A percentile compares a stretch with the other conserved stretches of the same genome.
Evolutionary conservation across 2,888 invertebrate genomes (phyloP).

Genomic region (Congeria kusceri): DNA sequence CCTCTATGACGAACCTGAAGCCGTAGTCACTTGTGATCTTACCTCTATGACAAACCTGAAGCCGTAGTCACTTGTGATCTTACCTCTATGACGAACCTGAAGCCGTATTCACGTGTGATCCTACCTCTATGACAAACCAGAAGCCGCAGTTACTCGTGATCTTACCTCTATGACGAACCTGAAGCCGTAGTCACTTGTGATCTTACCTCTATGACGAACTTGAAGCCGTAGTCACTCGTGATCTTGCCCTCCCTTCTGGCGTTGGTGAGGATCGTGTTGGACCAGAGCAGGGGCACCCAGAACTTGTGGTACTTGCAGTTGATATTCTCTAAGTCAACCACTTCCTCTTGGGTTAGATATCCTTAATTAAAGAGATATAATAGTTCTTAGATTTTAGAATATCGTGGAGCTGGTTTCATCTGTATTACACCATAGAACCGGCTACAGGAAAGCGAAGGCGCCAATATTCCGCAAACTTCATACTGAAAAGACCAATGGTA

Average conservation of each 20-base stretch:
- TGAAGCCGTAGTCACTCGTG: constrained; percentile 93
- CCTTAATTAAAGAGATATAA: constrained; percentile 84
- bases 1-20: too few species aligned
- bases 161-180: constrained; percentile 92
- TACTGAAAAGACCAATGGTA: too few species aligned
- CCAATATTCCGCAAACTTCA: too few species aligned
- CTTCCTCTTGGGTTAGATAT: constrained; percentile 88
- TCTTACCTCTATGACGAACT: constrained; percentile 91
- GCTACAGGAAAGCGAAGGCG: too few species aligned
- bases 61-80: constrained; percentile 87
- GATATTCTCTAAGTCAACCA: constrained; percentile 87
- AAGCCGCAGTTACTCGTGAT: constrained; percentile 93
- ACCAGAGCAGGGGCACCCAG: constrained; percentile 90
- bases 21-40: too few species aligned
- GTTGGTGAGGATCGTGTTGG: constrained; percentile 88
- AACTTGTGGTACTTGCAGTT: constrained; percentile 89
- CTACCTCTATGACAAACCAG: too few species aligned
- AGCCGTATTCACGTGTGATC: too few species aligned
- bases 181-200: constrained; percentile 92
- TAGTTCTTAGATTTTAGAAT: too few species aligned
- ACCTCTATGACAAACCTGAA: too few species aligned
- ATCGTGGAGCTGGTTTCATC: too few species aligned
- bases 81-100: too few species aligned
- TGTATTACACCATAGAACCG: too few species aligned
- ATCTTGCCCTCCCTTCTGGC: constrained; percentile 87